These are phyloP conservation scores for Caracal caracal DNA, from an alignment of 2,113 vertebrate genomes.

Conservation along the genomic window DNA sequence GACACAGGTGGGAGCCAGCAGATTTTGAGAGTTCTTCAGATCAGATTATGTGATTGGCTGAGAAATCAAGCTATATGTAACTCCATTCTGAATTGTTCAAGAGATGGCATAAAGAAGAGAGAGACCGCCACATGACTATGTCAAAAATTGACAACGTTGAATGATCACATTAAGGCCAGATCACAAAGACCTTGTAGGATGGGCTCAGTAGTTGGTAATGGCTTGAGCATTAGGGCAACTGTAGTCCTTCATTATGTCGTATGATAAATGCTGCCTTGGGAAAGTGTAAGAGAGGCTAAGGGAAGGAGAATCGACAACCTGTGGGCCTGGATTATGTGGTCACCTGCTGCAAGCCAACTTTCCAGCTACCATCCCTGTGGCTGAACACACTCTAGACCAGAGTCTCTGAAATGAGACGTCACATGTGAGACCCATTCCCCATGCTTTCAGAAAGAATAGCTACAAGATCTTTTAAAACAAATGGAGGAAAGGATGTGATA, in stretches of 20 bases:
- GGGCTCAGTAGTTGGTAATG: not conserved
- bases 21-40: not conserved
- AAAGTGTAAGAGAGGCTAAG: not conserved
- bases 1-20: not conserved
- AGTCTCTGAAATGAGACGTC: not conserved
- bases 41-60: not conserved
- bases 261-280: not conserved
- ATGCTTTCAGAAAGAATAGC: not conserved
- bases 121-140: not conserved
- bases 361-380: not conserved
- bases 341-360: not conserved
- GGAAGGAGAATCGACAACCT: not conserved
- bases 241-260: not conserved
- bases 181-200: not conserved
- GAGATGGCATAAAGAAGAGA: not conserved
- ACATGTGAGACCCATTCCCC: not conserved
- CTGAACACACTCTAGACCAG: not conserved
- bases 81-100: not conserved
- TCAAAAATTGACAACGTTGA: not conserved
- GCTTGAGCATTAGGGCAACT: not conserved
- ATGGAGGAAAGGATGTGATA: not conserved
- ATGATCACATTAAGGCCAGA: not conserved
- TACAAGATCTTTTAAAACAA: not conserved
- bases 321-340: not conserved
- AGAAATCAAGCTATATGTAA: not conserved